Evolutionary conservation across 2,113 vertebrate species (phyloP), one percentile per base, ranked within the genome.

Genomic region (Athene cunicularia): DNA sequence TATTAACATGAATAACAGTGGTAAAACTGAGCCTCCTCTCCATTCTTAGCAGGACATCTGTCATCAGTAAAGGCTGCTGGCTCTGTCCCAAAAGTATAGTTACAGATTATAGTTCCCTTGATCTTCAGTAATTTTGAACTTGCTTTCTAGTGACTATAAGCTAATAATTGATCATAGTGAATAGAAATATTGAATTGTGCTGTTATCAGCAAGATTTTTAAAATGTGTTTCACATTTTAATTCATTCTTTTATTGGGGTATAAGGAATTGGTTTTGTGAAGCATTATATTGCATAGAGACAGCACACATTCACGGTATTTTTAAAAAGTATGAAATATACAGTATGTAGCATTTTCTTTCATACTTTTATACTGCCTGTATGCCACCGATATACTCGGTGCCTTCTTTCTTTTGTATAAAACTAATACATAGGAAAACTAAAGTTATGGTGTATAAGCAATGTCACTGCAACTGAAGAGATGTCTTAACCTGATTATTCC

Each of bases 331-430:
- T 91, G 71, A 93, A 90, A 89, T 93, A 97, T 80, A 97, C 52
- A 64, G 37, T 89, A 76, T 93, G 96, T 97, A 98, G 93, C 92
- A 95, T 96, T 98, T 97, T 94, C 97, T 88, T 81, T 98, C 86
- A 45, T 68, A 95, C 93, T 97, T 98, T 97, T 97, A 74, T 98
- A 98, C 97, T 95, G 82, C 98, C 98, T 98, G 60, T 95, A 97
- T 3, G 95, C 80, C 98, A 98, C 98, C 92, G 97, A 97, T 91
- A 98, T 96, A 98, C 97, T 98, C 92, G 98, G 98, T 99, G 98
- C 98, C 98, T 99, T 99, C 98, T 98, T 98, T 98, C 98, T 98
- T 96, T 98, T 98, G 82, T 98, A 98, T 94, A 94, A 97, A 95
- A 95, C 80, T 93, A 94, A 79, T 96, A 91, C 12, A 3, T 91